Conservation (phyloP, 53 echinoderm and acorn worm genomes). For the Echinometra lucunter region DNA sequence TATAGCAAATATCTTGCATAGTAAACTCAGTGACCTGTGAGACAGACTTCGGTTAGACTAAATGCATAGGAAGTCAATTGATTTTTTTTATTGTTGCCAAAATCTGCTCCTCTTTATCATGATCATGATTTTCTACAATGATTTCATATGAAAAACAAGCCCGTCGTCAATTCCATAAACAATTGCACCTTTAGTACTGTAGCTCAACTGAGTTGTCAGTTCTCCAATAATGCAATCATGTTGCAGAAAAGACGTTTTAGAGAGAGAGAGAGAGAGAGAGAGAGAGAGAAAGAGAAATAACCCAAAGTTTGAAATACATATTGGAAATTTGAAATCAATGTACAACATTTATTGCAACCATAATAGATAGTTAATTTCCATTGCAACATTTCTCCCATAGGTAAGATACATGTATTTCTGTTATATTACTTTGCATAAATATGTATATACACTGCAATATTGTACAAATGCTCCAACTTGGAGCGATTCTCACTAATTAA, state of each 20-base stretch:
- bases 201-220: neutral
- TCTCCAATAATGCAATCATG: neutral
- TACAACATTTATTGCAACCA: neutral
- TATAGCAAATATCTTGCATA: too few relatives aligned
- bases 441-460: neutral
- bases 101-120: neutral
- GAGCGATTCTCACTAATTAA: neutral
- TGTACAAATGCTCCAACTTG: neutral
- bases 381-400: neutral
- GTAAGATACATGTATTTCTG: neutral
- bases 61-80: too few relatives aligned
- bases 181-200: neutral
- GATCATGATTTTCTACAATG: neutral
- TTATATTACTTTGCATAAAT: neutral
- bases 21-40: too few relatives aligned
- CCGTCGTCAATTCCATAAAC: neutral
- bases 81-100: neutral
- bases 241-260: neutral
- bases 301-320: too few relatives aligned
- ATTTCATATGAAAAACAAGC: neutral
- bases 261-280: neutral
- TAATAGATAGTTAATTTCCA: neutral
- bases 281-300: neutral
- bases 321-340: neutral
- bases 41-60: too few relatives aligned